Conservation (phyloP, 2,888 invertebrate species). For the Eremobia ochroleuca region DNA sequence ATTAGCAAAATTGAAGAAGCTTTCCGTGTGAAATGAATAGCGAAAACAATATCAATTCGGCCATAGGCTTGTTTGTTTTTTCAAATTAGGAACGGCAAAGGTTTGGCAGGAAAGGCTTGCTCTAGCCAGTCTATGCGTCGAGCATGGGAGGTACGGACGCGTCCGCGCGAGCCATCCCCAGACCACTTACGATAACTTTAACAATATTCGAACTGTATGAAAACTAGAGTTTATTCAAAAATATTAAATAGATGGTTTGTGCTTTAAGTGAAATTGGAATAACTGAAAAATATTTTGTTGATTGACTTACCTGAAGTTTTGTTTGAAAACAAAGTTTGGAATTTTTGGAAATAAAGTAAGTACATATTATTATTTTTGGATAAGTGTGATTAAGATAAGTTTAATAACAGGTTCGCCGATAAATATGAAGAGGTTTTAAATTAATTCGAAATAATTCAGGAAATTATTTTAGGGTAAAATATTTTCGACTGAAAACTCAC, state of each 20-base stretch:
- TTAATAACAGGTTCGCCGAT: not conserved
- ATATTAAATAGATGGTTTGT: slow-evolving; percentile 20
- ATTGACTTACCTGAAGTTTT: slow-evolving; percentile 12
- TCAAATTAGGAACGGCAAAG: slow-evolving; percentile 31
- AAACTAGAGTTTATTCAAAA: slow-evolving; percentile 5
- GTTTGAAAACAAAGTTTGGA: slow-evolving; percentile 26
- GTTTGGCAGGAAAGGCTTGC: slow-evolving; percentile 30
- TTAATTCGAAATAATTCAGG: not conserved
- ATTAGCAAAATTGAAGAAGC: slow-evolving; percentile 7
- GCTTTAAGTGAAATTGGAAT: slow-evolving; percentile 36
- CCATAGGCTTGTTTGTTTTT: slow-evolving; percentile 38
- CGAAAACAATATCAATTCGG: slow-evolving; percentile 26
- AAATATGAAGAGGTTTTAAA: not conserved
- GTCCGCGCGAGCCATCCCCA: slow-evolving; percentile 32
- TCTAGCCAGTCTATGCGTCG: slow-evolving; percentile 54
- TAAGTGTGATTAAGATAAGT: not conserved
- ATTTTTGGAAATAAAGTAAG: slow-evolving; percentile 40
- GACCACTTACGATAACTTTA: slow-evolving; percentile 52
- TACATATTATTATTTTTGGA: slow-evolving; percentile 20
- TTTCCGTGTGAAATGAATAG: slow-evolving; percentile 21
- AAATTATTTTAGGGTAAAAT: not conserved
- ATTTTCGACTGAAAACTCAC: not conserved
- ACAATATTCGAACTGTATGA: slow-evolving; percentile 22
- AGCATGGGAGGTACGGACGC: slow-evolving; percentile 52
- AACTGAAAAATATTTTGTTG: slow-evolving; percentile 4